Evolutionary conservation across 2,888 invertebrate species (phyloP).

Genomic region (Plebejus melissa): DNA sequence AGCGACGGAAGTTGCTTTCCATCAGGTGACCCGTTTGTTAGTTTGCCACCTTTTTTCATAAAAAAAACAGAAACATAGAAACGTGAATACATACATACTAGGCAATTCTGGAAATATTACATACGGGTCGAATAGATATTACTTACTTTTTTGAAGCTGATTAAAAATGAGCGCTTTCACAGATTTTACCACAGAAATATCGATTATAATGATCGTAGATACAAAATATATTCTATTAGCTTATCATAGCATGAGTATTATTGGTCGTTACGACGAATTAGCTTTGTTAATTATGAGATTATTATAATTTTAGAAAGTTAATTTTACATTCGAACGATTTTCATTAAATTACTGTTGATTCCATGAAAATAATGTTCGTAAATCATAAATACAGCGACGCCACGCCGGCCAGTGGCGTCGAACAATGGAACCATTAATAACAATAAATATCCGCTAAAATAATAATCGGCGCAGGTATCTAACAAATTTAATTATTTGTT

Average conservation of each 20-base stretch:
- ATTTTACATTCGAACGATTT: conserved; percentile 26
- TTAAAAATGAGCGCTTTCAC: background rate
- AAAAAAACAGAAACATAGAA: too few relatives aligned
- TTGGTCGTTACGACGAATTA: background rate
- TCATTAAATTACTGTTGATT: conserved; percentile 23
- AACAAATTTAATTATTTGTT: conserved; percentile 12
- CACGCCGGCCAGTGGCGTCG: background rate
- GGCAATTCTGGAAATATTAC: too few relatives aligned
- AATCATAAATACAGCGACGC: conserved; percentile 24
- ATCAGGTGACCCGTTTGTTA: too few relatives aligned
- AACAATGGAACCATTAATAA: conserved; percentile 22
- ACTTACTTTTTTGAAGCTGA: too few relatives aligned
- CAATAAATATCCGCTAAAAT: conserved; percentile 23
- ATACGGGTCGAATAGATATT: too few relatives aligned
- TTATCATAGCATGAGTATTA: background rate
- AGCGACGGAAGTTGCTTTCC: too few relatives aligned
- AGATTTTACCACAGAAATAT: too few relatives aligned
- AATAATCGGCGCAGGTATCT: background rate
- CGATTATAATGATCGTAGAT: too few relatives aligned
- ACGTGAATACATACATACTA: too few relatives aligned
- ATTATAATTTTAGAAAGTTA: conserved; percentile 23
- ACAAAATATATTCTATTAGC: background rate
- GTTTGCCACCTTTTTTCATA: too few relatives aligned
- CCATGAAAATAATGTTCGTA: conserved; percentile 19
- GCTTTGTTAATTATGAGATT: conserved; percentile 2